phyloP scores from a whole-genome alignment of 2,888 invertebrate genomes.

The Cynaeus angustus region DNA sequence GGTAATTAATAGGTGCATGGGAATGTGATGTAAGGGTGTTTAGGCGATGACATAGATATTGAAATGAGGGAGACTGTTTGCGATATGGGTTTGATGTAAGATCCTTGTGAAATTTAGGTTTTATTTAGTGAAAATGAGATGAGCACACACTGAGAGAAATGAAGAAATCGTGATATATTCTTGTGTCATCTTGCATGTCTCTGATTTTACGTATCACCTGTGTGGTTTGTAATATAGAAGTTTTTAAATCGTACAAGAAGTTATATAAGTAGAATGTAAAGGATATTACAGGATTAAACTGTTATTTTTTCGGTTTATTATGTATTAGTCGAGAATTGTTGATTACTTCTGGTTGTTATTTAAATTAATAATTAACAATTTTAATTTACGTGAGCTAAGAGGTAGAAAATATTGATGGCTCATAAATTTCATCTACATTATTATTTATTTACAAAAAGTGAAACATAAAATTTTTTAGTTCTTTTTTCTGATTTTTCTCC shows the following conservation, averaged over 20 bases:
- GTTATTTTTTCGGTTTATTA: too few relatives aligned
- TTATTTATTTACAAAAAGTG: too few relatives aligned
- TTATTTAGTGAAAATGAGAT: slow-evolving; percentile 6
- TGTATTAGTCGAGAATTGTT: too few relatives aligned
- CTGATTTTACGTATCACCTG: not conserved
- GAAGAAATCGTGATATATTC: slow-evolving; percentile 5
- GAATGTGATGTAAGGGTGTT: slow-evolving; percentile 14
- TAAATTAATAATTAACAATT: too few relatives aligned
- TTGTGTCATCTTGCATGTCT: not conserved
- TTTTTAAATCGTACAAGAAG: not conserved
- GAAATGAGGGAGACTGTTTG: not conserved
- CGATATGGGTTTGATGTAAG: slow-evolving; percentile 10
- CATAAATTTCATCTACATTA: too few relatives aligned
- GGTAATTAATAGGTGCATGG: slow-evolving; percentile 18
- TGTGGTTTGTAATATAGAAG: not conserved
- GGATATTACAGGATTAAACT: too few relatives aligned
- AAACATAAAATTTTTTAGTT: too few relatives aligned
- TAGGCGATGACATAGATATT: slow-evolving; percentile 11
- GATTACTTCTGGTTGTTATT: too few relatives aligned
- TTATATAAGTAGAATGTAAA: too few relatives aligned
- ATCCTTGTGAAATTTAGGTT: slow-evolving; percentile 28
- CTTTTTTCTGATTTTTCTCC: too few relatives aligned
- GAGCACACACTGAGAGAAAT: not conserved
- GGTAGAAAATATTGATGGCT: too few relatives aligned
- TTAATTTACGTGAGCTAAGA: too few relatives aligned